A percentile compares a stretch with the other conserved stretches of the same genome.
Evolutionary conservation across 2,113 vertebrate species (phyloP).

Genomic region (Gymnorhina tibicen): DNA sequence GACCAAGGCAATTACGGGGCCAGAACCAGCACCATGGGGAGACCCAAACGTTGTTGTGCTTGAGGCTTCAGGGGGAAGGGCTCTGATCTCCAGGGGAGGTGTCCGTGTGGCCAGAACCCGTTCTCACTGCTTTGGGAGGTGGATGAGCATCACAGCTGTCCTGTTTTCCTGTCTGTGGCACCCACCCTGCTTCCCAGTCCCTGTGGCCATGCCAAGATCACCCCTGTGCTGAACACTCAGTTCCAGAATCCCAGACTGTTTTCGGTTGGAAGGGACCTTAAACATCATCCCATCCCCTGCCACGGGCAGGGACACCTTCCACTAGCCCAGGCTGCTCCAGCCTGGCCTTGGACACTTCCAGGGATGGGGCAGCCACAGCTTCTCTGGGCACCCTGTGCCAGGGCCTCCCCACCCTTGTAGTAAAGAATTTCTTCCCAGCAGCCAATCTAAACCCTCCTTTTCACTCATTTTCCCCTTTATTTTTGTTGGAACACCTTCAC

Average conservation of each 20-base stretch:
- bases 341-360: background rate
- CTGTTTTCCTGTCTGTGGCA: background rate
- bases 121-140: accelerated
- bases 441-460: background rate
- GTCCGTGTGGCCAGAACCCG: accelerated
- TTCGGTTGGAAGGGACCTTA: background rate
- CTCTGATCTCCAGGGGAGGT: background rate
- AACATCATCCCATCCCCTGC: background rate
- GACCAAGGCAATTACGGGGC: accelerated
- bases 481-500: background rate
- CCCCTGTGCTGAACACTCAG: background rate
- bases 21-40: accelerated
- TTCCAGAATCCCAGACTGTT: background rate
- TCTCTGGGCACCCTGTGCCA: background rate
- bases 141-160: background rate
- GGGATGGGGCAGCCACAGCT: background rate
- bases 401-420: accelerated
- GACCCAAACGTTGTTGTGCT: accelerated
- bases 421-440: background rate
- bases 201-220: background rate
- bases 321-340: background rate
- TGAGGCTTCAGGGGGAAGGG: too few species aligned
- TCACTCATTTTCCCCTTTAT: background rate
- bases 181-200: background rate
- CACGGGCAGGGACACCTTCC: background rate